Evolutionary conservation across 2,888 invertebrate genomes (phyloP).

Genomic region (Pimpla rufipes): DNA sequence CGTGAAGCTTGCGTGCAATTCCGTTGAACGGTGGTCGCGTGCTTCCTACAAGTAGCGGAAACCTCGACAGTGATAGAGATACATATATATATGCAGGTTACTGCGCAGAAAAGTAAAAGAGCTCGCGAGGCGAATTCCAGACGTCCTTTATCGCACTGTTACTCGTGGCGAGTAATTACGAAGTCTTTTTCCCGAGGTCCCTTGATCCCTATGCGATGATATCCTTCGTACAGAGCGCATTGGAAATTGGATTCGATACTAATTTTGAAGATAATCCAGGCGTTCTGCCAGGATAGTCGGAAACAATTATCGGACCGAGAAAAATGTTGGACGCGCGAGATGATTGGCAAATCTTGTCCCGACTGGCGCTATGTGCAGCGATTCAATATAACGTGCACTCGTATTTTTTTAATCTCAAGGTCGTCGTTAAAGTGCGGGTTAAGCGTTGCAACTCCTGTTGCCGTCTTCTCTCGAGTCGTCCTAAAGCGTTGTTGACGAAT

Average conservation of each 20-base stretch:
- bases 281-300: constrained; percentile 44
- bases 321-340: constrained; percentile 27
- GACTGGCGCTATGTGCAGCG: constrained; percentile 7
- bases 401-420: constrained; percentile 48
- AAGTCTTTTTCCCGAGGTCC: constrained; percentile 2
- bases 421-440: neutral
- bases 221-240: neutral
- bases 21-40: constrained; percentile 13
- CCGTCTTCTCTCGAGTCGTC: neutral
- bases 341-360: constrained; percentile 50
- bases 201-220: constrained; percentile 4
- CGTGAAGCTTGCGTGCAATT: constrained; percentile 22
- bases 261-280: constrained; percentile 43
- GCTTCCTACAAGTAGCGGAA: constrained; percentile 18
- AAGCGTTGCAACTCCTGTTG: neutral
- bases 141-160: constrained; percentile 22
- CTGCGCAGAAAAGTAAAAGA: constrained; percentile 57
- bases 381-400: constrained; percentile 11
- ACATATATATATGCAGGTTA: constrained; percentile 10
- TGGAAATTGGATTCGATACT: constrained; percentile 24
- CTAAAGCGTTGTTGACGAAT: constrained; percentile 33
- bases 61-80: constrained; percentile 7
- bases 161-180: constrained; percentile 12
- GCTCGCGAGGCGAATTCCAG: constrained; percentile 13
- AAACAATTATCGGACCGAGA: constrained; percentile 31